phyloP scores from a whole-genome alignment of 2,888 invertebrate species.

The Clitarchus hookeri region DNA sequence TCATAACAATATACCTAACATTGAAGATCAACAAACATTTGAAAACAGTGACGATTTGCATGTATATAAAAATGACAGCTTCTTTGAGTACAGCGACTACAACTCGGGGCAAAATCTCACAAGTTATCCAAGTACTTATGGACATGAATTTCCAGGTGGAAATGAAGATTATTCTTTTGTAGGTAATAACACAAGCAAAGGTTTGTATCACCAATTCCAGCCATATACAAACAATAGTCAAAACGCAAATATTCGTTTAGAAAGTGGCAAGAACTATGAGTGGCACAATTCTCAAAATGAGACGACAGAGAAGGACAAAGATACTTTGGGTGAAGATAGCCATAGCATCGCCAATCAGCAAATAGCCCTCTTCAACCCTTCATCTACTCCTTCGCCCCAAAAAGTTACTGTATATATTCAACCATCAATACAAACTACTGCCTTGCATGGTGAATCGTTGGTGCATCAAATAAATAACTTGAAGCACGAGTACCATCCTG shows the following conservation, averaged over 20 bases:
- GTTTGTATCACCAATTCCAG: not conserved
- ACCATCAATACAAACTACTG: constrained; percentile 43
- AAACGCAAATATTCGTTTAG: not conserved
- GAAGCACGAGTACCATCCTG: not conserved
- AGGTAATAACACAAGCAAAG: not conserved
- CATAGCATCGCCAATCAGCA: not conserved
- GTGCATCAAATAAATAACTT: constrained; percentile 39
- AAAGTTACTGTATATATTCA: constrained; percentile 39
- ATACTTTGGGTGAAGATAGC: not conserved
- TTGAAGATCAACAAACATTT: not conserved
- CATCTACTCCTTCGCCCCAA: not conserved
- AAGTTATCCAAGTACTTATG: not conserved
- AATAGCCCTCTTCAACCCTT: not conserved
- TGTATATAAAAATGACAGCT: not conserved
- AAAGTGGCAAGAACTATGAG: not conserved
- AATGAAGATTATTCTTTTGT: not conserved
- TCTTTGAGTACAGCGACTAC: not conserved
- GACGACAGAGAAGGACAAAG: not conserved
- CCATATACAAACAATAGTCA: not conserved
- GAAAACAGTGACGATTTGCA: not conserved
- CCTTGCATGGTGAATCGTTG: constrained; percentile 37
- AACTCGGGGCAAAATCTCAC: not conserved
- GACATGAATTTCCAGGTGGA: not conserved
- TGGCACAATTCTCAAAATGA: not conserved
- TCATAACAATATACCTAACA: not conserved